phyloP scores from a whole-genome alignment of 2,888 invertebrate genomes.

The Noctua fimbriata region DNA sequence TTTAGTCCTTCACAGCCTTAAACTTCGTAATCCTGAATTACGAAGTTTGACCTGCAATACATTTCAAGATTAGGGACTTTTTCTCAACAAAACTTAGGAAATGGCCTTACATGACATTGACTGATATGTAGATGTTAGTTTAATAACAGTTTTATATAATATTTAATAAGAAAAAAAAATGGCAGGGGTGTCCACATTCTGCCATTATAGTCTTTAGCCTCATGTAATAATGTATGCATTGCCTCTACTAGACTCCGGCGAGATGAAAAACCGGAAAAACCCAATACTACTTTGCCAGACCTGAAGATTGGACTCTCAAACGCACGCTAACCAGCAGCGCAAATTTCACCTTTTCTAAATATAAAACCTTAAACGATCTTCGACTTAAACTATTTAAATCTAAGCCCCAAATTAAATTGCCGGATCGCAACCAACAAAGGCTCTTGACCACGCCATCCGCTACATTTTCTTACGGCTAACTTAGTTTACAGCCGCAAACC shows the following conservation, averaged over 20 bases:
- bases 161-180: not conserved
- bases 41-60: slow-evolving; percentile 13
- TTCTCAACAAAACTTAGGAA: slow-evolving; percentile 5
- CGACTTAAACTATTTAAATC: slow-evolving; percentile 14
- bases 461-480: slow-evolving; percentile 51
- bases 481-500: slow-evolving; percentile 53
- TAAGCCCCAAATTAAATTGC: slow-evolving; percentile 11
- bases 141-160: not conserved
- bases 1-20: slow-evolving; percentile 12
- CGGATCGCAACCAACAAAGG: slow-evolving; percentile 22
- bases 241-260: not conserved
- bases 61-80: slow-evolving; percentile 18
- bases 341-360: not conserved
- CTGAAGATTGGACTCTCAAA: not conserved
- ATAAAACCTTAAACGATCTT: not conserved
- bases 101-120: not conserved
- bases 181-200: too few relatives aligned
- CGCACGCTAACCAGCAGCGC: not conserved
- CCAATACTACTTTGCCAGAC: not conserved
- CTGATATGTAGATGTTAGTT: not conserved
- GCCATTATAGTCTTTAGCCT: not conserved
- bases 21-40: slow-evolving; percentile 44
- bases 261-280: not conserved
- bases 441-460: slow-evolving; percentile 23
- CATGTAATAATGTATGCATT: not conserved